Conservation (phyloP, 2,113 vertebrate species). For the Naja naja region DNA sequence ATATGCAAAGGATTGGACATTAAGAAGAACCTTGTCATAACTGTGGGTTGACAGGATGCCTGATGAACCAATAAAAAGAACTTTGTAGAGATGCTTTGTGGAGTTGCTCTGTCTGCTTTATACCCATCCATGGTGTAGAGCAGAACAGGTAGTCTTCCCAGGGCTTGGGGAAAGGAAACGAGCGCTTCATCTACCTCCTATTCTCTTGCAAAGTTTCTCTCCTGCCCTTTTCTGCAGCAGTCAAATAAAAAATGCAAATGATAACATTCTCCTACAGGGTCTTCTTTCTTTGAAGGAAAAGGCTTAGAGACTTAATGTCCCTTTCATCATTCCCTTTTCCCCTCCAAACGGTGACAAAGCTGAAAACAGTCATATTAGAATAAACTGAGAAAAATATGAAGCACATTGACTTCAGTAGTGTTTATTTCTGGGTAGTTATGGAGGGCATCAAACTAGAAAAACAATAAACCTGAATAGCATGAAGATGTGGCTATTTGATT, state of each 20-base stretch:
- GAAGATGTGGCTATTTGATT: neutral
- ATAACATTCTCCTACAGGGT: neutral
- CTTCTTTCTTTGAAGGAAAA: neutral
- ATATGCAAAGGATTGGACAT: too few relatives aligned
- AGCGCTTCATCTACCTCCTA: neutral
- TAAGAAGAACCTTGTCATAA: too few relatives aligned
- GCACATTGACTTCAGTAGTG: neutral
- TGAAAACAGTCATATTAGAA: neutral
- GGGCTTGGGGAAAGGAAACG: neutral
- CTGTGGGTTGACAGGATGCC: too few relatives aligned
- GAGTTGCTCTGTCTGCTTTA: too few relatives aligned
- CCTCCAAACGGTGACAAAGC: neutral
- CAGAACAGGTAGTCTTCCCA: neutral
- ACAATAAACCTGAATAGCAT: neutral
- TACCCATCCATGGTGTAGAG: too few relatives aligned
- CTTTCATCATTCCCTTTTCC: neutral
- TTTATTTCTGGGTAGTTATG: neutral
- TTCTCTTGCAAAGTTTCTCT: neutral
- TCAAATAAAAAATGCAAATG: neutral
- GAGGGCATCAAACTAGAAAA: neutral
- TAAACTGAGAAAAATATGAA: neutral
- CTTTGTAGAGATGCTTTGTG: too few relatives aligned
- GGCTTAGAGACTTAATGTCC: neutral
- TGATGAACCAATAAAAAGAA: too few relatives aligned
- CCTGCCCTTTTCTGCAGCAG: neutral